A percentile compares a stretch with the other conserved stretches of the same genome.
Conservation (phyloP, 2,113 vertebrate genomes). For the Nibea coibor region DNA sequence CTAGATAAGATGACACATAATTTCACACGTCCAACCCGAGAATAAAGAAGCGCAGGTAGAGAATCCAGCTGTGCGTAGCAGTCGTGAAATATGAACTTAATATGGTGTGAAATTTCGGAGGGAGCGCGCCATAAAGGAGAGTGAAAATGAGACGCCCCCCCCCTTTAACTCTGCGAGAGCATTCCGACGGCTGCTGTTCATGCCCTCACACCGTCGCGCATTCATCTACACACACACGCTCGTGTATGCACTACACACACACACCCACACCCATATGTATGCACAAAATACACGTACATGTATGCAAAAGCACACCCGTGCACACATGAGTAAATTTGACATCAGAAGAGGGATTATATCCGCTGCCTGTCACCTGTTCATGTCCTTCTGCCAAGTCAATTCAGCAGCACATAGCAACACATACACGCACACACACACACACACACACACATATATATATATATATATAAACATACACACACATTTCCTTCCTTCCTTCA, state of each 20-base stretch:
- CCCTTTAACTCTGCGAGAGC: slow-evolving; percentile 61
- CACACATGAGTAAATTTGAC: slow-evolving; percentile 61
- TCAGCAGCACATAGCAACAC: not conserved
- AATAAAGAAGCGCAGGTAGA: slow-evolving; percentile 72
- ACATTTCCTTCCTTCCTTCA: slow-evolving; percentile 26
- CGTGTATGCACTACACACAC: slow-evolving; percentile 52
- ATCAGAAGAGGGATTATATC: slow-evolving; percentile 75
- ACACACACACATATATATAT: not conserved
- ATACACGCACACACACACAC: slow-evolving; percentile 1
- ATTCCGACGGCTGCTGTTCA: slow-evolving; percentile 75
- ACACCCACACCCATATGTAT: slow-evolving; percentile 34
- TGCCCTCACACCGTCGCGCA: slow-evolving; percentile 67
- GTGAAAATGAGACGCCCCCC: slow-evolving; percentile 71
- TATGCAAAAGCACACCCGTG: slow-evolving; percentile 52
- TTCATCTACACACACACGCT: slow-evolving; percentile 29
- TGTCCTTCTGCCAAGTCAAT: slow-evolving; percentile 56
- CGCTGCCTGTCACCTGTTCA: slow-evolving; percentile 77
- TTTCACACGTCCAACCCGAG: slow-evolving; percentile 60
- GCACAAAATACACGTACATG: slow-evolving; percentile 69
- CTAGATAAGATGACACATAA: slow-evolving; percentile 53
- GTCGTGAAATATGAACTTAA: slow-evolving; percentile 77
- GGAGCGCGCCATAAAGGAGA: slow-evolving; percentile 57
- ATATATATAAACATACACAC: slow-evolving; percentile 15
- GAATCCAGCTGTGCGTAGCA: slow-evolving; percentile 62
- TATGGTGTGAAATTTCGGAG: slow-evolving; percentile 74